Evolutionary conservation across 2,797 vertebrate species (phyloP).

Genomic region (Squalus acanthias): DNA sequence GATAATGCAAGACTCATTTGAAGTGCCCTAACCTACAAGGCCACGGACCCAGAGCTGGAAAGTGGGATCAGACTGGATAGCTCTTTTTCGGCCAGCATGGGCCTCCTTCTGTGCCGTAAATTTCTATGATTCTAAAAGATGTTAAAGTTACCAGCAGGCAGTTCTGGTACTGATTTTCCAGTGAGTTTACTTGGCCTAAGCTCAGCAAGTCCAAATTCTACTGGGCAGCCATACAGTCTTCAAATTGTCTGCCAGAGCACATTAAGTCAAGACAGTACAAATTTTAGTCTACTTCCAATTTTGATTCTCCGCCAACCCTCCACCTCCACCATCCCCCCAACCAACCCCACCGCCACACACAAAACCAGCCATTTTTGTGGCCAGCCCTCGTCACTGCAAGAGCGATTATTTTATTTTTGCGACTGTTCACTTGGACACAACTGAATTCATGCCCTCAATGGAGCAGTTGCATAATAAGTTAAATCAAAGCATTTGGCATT

Average conservation of each 20-base stretch:
- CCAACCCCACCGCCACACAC: neutral
- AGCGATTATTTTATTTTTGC: neutral
- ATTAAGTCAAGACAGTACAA: neutral
- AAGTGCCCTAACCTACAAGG: too few relatives aligned
- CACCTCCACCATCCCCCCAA: too few relatives aligned
- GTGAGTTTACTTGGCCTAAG: neutral
- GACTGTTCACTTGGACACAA: neutral
- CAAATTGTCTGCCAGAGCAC: neutral
- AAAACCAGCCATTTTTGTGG: neutral
- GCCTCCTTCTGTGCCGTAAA: too few relatives aligned
- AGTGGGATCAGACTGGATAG: too few relatives aligned
- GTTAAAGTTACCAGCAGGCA: neutral
- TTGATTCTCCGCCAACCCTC: too few relatives aligned
- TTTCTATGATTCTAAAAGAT: neutral
- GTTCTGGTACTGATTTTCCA: neutral
- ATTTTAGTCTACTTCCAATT: neutral
- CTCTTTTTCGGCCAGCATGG: too few relatives aligned
- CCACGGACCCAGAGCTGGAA: too few relatives aligned
- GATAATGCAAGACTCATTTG: neutral
- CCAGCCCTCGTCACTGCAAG: too few relatives aligned
- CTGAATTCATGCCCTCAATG: neutral
- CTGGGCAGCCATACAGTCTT: neutral
- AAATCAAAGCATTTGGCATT: too few relatives aligned
- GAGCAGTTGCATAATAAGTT: neutral
- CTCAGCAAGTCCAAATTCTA: neutral